Percentiles rank a stretch among this genome's conserved stretches.
Evolutionary conservation across 2,113 vertebrate genomes (phyloP).

Genomic region (Myiagra hebetior): DNA sequence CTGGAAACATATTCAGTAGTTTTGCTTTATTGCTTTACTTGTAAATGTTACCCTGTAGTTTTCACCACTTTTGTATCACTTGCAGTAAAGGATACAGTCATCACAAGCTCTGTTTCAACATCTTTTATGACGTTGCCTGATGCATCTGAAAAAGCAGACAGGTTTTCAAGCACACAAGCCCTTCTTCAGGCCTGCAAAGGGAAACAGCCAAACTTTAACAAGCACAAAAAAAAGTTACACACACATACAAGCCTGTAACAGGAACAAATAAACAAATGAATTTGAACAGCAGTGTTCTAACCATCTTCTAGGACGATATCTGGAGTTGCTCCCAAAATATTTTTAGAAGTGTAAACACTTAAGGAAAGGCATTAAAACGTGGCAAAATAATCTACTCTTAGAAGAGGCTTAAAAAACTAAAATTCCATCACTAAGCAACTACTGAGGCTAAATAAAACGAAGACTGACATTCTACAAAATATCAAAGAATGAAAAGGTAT

Average conservation of each 20-base stretch:
- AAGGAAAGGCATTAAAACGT: background rate
- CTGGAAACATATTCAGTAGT: background rate
- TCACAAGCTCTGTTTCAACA: background rate
- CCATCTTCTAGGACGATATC: background rate
- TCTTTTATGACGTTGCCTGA: background rate
- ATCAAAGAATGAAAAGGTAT: background rate
- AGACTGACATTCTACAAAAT: background rate
- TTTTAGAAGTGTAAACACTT: background rate
- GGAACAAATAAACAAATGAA: background rate
- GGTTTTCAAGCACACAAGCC: background rate
- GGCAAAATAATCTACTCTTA: background rate
- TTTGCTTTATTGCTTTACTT: background rate
- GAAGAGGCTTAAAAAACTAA: background rate
- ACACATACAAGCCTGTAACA: background rate
- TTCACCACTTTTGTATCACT: background rate
- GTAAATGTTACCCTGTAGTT: background rate
- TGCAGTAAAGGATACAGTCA: background rate
- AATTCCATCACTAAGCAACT: background rate
- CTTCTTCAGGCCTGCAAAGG: background rate
- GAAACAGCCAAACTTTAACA: background rate
- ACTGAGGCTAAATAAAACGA: background rate
- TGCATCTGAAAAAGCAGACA: background rate
- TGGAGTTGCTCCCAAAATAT: background rate
- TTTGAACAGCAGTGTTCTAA: background rate
- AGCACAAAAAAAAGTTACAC: rapidly evolving